Percentiles rank a stretch among this genome's conserved stretches.
phyloP scores from a whole-genome alignment of 2,888 invertebrate genomes.

The Patella depressa region DNA sequence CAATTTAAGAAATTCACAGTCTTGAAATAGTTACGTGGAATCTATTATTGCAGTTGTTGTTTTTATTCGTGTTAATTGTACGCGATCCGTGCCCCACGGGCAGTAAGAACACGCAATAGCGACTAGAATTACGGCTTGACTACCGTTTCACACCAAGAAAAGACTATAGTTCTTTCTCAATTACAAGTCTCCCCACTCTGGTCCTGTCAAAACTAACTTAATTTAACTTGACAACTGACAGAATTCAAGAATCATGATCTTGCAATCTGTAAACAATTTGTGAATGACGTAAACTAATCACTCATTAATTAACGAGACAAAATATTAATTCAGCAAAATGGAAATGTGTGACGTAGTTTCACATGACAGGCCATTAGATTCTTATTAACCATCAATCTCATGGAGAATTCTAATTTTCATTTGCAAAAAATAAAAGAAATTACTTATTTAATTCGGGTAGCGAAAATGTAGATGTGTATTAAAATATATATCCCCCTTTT shows the following conservation, averaged over 20 bases:
- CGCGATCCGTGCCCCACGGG: slow-evolving; percentile 9
- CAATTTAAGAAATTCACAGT: slow-evolving; percentile 18
- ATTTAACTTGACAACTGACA: slow-evolving; percentile 8
- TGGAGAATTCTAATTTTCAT: too few relatives aligned
- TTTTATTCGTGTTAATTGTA: slow-evolving; percentile 24
- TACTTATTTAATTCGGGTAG: too few relatives aligned
- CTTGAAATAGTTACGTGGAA: slow-evolving; percentile 22
- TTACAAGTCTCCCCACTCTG: background rate
- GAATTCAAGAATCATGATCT: background rate
- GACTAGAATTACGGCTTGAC: too few relatives aligned
- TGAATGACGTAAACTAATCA: slow-evolving; percentile 6
- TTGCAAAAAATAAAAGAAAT: too few relatives aligned
- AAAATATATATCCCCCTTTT: too few relatives aligned
- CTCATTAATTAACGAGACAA: background rate
- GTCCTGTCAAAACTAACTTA: slow-evolving; percentile 3
- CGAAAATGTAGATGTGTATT: too few relatives aligned
- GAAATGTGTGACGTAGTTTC: too few relatives aligned
- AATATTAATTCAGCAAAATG: background rate
- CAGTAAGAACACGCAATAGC: background rate
- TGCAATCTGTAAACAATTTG: slow-evolving; percentile 3
- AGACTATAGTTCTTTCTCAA: too few relatives aligned
- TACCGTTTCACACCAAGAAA: too few relatives aligned
- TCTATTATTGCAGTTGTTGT: slow-evolving; percentile 36
- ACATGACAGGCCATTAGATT: too few relatives aligned
- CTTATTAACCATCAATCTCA: too few relatives aligned